phyloP scores from a whole-genome alignment of 2,113 vertebrate genomes.

The Microcebus lehilahytsara region DNA sequence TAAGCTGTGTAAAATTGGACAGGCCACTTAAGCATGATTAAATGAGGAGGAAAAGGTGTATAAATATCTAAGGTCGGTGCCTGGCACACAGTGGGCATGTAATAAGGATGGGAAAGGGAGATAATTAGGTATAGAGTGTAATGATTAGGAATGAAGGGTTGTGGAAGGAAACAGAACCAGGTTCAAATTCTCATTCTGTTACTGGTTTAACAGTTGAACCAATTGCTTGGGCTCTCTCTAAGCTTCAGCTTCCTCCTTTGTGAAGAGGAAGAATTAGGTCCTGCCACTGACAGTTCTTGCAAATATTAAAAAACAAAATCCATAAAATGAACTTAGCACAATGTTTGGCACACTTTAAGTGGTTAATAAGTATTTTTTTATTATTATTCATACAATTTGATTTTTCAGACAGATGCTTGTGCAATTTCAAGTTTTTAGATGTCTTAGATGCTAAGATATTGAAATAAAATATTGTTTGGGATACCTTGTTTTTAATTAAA shows the following conservation, averaged over 20 bases:
- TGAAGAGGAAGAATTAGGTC: background rate
- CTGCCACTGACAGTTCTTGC: background rate
- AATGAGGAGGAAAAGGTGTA: background rate
- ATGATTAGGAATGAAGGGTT: background rate
- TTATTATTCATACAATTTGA: background rate
- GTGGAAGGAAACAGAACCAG: background rate
- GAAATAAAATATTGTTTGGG: background rate
- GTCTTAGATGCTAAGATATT: constrained; percentile 12
- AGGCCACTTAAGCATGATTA: background rate
- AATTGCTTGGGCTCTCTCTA: background rate
- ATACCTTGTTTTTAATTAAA: background rate
- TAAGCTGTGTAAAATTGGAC: background rate
- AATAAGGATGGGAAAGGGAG: background rate
- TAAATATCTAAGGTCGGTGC: background rate
- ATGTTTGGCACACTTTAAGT: background rate
- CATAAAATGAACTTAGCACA: background rate
- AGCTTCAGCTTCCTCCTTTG: background rate
- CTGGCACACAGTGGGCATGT: background rate
- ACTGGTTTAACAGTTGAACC: background rate
- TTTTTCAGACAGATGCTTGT: background rate
- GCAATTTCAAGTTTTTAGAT: background rate
- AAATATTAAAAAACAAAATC: background rate
- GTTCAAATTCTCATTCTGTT: background rate
- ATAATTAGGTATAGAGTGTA: background rate
- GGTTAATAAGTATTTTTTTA: background rate